Percentiles rank a stretch among this genome's conserved stretches.
Conservation (phyloP, 2,888 invertebrate species). For the Troilus luridus region DNA sequence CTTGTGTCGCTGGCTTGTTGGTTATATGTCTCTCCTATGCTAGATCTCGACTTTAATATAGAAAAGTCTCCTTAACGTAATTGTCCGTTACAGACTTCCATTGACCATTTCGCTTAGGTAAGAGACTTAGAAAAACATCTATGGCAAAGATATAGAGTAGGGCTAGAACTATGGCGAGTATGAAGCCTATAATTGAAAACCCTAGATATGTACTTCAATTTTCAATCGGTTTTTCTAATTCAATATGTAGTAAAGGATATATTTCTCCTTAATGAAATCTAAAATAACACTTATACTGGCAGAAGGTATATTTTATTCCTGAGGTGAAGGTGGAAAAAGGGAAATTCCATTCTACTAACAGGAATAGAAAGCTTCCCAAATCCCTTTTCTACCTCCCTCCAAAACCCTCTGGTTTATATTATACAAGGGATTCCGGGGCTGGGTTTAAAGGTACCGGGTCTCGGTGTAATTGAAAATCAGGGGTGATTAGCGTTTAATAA, state of each 20-base stretch:
- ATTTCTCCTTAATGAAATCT: background rate
- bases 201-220: too few species aligned
- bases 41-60: too few species aligned
- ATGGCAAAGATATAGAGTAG: too few species aligned
- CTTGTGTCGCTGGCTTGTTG: too few species aligned
- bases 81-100: too few species aligned
- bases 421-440: background rate
- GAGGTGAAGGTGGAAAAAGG: background rate
- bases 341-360: background rate
- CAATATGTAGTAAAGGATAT: background rate
- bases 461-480: slow-evolving; percentile 48
- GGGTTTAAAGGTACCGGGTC: background rate
- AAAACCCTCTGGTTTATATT: background rate
- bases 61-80: too few species aligned
- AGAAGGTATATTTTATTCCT: background rate
- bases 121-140: too few species aligned
- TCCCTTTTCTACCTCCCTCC: background rate
- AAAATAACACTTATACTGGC: background rate
- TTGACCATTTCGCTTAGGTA: too few species aligned
- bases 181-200: too few species aligned
- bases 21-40: too few species aligned
- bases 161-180: too few species aligned
- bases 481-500: slow-evolving; percentile 6
- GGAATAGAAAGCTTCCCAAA: background rate
- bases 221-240: background rate